Conservation (phyloP, 92 coral and sea anemone genomes). For the Anthopleura xanthogrammica region DNA sequence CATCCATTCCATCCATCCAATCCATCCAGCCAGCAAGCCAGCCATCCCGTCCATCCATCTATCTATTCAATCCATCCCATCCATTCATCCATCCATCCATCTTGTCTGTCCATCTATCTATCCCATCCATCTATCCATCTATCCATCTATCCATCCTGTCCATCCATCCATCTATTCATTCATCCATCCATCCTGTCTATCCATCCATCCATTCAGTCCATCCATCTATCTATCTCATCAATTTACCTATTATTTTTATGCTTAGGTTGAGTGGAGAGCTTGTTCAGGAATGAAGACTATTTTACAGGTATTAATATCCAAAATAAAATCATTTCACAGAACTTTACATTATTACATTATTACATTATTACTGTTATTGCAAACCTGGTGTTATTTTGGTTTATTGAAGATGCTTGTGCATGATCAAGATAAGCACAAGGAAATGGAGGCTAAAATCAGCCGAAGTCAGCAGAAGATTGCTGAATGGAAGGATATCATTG, state of each 20-base stretch:
- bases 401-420: slow-evolving; percentile 60
- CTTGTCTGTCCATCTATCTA: not conserved
- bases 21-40: no score
- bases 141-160: no score
- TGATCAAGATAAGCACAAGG: slow-evolving; percentile 63
- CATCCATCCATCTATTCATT: no score
- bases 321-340: no score
- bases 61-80: no score
- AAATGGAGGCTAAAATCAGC: slow-evolving; percentile 67
- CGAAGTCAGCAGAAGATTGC: slow-evolving; percentile 76
- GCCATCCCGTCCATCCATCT: no score
- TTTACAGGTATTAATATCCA: slow-evolving; percentile 56
- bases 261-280: slow-evolving; percentile 85
- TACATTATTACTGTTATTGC: not conserved
- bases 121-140: no score
- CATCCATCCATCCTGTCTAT: not conserved
- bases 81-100: not conserved
- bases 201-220: not conserved
- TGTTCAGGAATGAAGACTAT: slow-evolving; percentile 86
- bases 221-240: not conserved
- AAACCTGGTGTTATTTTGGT: not conserved
- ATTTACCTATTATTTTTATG: not conserved
- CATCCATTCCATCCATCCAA: no score
- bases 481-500: slow-evolving; percentile 68
- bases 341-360: not conserved